These are phyloP conservation scores for Chymomyza fuscimana DNA, from an alignment of 2,888 invertebrate species.

Conservation along the genomic window DNA sequence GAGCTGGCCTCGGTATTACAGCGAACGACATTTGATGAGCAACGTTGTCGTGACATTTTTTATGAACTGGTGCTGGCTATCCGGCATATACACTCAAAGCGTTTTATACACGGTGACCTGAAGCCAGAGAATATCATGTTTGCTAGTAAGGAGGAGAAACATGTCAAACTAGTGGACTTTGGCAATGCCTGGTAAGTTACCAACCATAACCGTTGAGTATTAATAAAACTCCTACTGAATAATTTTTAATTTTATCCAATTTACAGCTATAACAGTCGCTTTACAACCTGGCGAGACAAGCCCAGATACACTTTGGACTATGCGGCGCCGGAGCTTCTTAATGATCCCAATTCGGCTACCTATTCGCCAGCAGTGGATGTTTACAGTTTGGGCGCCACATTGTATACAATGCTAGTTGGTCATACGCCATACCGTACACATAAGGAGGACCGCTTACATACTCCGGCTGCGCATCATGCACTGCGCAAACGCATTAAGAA, in stretches of 20 bases:
- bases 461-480: slow-evolving; percentile 39
- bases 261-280: slow-evolving; percentile 60
- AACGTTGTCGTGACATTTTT: slow-evolving; percentile 89
- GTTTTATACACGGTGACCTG: slow-evolving; percentile 94
- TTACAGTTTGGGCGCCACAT: slow-evolving; percentile 96
- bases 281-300: slow-evolving; percentile 79
- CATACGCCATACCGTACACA: slow-evolving; percentile 87
- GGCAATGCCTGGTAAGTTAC: slow-evolving; percentile 87
- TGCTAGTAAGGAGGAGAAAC: slow-evolving; percentile 45
- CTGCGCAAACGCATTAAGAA: slow-evolving; percentile 68
- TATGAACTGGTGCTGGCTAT: slow-evolving; percentile 91
- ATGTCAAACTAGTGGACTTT: slow-evolving; percentile 95
- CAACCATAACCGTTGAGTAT: background rate
- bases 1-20: slow-evolving; percentile 82
- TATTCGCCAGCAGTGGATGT: slow-evolving; percentile 97
- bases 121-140: slow-evolving; percentile 90
- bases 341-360: slow-evolving; percentile 69
- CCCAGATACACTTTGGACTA: slow-evolving; percentile 94
- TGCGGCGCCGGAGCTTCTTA: slow-evolving; percentile 96
- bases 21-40: slow-evolving; percentile 83
- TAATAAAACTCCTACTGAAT: background rate
- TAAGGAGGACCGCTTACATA: slow-evolving; percentile 48
- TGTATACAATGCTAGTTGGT: slow-evolving; percentile 88
- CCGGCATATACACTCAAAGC: slow-evolving; percentile 89
- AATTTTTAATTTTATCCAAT: slow-evolving; percentile 12